Conservation (phyloP, 2,888 invertebrate genomes). For the Prenolepis imparis region DNA sequence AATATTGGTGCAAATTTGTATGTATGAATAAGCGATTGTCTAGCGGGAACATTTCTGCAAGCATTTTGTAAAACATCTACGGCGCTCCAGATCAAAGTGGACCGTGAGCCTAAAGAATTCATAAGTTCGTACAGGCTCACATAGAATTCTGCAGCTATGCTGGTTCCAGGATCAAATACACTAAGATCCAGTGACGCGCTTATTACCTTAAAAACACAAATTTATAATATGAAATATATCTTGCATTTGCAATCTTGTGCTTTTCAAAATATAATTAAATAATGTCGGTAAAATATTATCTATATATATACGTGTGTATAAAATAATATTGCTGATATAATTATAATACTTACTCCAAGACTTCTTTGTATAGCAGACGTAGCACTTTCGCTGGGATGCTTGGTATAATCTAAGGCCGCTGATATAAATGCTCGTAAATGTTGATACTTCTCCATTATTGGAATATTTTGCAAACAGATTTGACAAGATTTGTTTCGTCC, state of each 20-base stretch:
- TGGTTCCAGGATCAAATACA: slow-evolving; percentile 90
- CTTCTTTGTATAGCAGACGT: slow-evolving; percentile 82
- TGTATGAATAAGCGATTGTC: slow-evolving; percentile 89
- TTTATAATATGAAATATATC: not conserved
- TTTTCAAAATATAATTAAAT: not conserved
- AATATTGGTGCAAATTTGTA: slow-evolving; percentile 91
- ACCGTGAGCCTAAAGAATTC: slow-evolving; percentile 87
- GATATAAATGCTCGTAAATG: slow-evolving; percentile 81
- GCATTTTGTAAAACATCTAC: slow-evolving; percentile 90
- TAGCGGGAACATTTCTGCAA: slow-evolving; percentile 89
- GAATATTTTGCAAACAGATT: not conserved
- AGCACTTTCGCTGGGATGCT: slow-evolving; percentile 81
- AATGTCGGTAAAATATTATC: not conserved
- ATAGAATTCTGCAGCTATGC: slow-evolving; percentile 90
- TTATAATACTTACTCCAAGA: slow-evolving; percentile 79
- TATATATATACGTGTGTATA: not conserved
- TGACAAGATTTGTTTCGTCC: not conserved
- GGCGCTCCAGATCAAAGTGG: slow-evolving; percentile 89
- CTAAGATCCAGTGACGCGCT: slow-evolving; percentile 89
- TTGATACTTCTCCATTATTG: slow-evolving; percentile 80
- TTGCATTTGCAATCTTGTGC: not conserved
- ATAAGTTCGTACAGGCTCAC: slow-evolving; percentile 90
- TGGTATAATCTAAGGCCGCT: slow-evolving; percentile 80
- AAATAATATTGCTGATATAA: not conserved
- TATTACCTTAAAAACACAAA: slow-evolving; percentile 86